Evolutionary conservation across 2,113 vertebrate genomes (phyloP).

Genomic region (Laterallus jamaicensis): DNA sequence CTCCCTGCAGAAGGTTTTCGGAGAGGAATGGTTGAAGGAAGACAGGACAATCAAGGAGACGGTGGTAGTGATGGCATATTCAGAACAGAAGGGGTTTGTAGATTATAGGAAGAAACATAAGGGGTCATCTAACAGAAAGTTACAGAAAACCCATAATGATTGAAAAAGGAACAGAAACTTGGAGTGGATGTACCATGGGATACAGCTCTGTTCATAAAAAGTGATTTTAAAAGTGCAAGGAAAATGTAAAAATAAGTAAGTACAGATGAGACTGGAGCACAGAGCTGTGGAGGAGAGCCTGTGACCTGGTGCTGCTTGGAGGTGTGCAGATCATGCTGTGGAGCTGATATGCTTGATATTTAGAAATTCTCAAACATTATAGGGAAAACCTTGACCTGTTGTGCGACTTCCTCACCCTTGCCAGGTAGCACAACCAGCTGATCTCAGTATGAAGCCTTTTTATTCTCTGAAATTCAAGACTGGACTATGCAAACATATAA

Average conservation of each 20-base stretch:
- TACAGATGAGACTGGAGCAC: background rate
- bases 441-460: constrained; percentile 40
- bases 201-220: background rate
- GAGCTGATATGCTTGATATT: background rate
- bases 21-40: background rate
- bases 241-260: background rate
- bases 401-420: background rate
- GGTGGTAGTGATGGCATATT: background rate
- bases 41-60: background rate
- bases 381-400: background rate
- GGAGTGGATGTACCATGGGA: background rate
- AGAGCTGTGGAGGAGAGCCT: background rate
- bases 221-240: background rate
- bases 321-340: background rate
- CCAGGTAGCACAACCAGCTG: background rate
- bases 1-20: background rate
- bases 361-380: background rate
- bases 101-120: background rate
- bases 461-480: constrained; percentile 45
- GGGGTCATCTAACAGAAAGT: background rate
- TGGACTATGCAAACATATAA: constrained; percentile 50
- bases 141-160: background rate
- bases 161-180: background rate
- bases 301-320: background rate
- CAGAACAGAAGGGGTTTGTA: background rate